A percentile compares a stretch with the other conserved stretches of the same genome.
phyloP scores from a whole-genome alignment of 2,888 invertebrate species.

The Selenia dentaria region DNA sequence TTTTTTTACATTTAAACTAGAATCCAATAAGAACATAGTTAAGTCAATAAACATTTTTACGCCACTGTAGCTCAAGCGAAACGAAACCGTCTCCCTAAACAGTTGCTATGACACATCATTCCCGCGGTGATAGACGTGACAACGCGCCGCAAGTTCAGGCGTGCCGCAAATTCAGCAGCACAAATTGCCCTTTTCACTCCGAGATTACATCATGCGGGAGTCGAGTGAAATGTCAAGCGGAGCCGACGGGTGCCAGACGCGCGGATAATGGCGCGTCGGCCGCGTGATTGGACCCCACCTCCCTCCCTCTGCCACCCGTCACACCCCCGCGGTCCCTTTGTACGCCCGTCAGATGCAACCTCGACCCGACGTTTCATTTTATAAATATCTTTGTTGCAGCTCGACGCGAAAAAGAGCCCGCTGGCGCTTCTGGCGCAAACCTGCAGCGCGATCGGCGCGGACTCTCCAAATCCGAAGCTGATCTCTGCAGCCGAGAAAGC shows the following conservation, averaged over 20 bases:
- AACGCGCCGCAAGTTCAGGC: slow-evolving; percentile 76
- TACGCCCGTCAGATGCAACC: slow-evolving; percentile 78
- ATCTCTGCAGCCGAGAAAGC: slow-evolving; percentile 90
- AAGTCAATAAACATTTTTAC: slow-evolving; percentile 35
- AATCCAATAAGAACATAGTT: slow-evolving; percentile 41
- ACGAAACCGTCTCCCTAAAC: slow-evolving; percentile 42
- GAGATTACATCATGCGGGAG: slow-evolving; percentile 85
- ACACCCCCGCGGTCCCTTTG: slow-evolving; percentile 73
- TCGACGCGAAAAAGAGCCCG: slow-evolving; percentile 99
- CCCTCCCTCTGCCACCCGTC: slow-evolving; percentile 49
- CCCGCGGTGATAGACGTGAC: slow-evolving; percentile 75
- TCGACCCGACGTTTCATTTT: slow-evolving; percentile 80
- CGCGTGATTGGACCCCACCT: slow-evolving; percentile 80
- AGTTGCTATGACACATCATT: slow-evolving; percentile 37
- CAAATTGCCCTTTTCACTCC: slow-evolving; percentile 85
- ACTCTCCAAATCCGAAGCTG: slow-evolving; percentile 91
- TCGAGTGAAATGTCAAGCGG: slow-evolving; percentile 85
- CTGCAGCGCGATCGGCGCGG: slow-evolving; percentile 98
- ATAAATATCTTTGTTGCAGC: slow-evolving; percentile 89
- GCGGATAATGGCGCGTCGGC: slow-evolving; percentile 84
- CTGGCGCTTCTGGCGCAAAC: slow-evolving; percentile 97
- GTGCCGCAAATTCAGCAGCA: slow-evolving; percentile 83
- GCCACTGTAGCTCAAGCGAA: slow-evolving; percentile 27
- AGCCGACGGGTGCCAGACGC: slow-evolving; percentile 84
- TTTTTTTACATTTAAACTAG: no score